These are phyloP conservation scores for Hydropotes inermis DNA, from an alignment of 2,113 vertebrate genomes.

Conservation along the genomic window DNA sequence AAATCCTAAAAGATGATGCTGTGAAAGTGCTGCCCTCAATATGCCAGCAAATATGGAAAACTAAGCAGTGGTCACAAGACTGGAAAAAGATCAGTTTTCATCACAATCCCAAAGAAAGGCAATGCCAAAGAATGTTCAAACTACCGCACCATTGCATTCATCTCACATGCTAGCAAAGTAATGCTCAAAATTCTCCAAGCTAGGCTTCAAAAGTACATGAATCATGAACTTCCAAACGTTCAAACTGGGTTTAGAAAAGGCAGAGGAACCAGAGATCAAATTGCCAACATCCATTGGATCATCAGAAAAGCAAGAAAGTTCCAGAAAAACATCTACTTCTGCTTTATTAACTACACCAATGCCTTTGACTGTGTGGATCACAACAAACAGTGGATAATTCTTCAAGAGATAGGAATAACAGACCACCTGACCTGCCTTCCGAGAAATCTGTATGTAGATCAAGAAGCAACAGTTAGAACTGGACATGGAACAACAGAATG, in stretches of 20 bases:
- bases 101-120: not conserved
- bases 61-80: not conserved
- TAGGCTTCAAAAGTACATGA: not conserved
- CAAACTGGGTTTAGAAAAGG: not conserved
- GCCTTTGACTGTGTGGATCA: not conserved
- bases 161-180: not conserved
- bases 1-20: not conserved
- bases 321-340: not conserved
- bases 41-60: not conserved
- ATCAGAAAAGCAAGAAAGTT: not conserved
- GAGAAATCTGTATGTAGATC: not conserved
- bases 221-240: not conserved
- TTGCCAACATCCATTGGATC: not conserved
- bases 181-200: not conserved
- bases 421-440: not conserved
- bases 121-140: not conserved
- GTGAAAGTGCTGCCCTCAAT: not conserved
- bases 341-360: not conserved
- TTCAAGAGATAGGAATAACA: not conserved
- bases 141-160: not conserved
- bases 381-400: not conserved
- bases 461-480: not conserved
- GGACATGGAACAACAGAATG: not conserved
- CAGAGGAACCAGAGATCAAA: not conserved
- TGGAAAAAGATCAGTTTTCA: not conserved